phyloP scores from a whole-genome alignment of 23 tunicate genomes.

The Styela plicata region DNA sequence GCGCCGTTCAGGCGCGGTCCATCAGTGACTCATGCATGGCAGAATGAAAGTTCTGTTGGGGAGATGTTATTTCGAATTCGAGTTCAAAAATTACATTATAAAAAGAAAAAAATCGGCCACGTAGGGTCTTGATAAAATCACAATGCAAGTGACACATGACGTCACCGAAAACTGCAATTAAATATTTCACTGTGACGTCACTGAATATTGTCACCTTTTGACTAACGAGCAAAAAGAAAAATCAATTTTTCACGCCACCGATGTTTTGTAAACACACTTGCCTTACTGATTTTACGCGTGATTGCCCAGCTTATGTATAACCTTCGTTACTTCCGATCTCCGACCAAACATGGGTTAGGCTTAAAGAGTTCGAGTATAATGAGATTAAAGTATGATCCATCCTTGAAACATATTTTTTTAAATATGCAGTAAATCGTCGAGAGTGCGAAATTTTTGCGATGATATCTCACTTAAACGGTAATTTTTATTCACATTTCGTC shows the following conservation, averaged over 20 bases:
- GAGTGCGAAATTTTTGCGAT: background rate
- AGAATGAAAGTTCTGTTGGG: too few species aligned
- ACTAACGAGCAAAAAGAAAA: background rate
- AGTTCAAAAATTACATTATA: too few species aligned
- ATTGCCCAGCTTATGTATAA: background rate
- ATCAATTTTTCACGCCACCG: background rate
- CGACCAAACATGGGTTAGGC: background rate
- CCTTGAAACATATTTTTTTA: background rate
- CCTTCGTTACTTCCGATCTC: background rate
- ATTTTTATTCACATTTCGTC: background rate
- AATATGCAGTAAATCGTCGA: background rate
- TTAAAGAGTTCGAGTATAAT: background rate
- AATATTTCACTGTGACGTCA: too few species aligned
- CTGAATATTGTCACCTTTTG: too few species aligned
- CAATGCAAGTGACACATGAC: too few species aligned
- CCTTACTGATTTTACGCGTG: background rate
- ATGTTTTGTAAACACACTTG: background rate
- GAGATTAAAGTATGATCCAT: background rate
- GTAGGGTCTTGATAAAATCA: too few species aligned
- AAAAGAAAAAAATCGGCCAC: too few species aligned
- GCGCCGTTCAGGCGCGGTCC: too few species aligned
- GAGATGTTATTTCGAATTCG: too few species aligned
- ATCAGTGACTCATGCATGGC: too few species aligned
- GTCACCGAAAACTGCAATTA: too few species aligned
- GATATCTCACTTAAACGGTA: background rate